These are phyloP conservation scores for Conomelus anceps DNA, from an alignment of 2,888 invertebrate genomes.

Conservation along the genomic window DNA sequence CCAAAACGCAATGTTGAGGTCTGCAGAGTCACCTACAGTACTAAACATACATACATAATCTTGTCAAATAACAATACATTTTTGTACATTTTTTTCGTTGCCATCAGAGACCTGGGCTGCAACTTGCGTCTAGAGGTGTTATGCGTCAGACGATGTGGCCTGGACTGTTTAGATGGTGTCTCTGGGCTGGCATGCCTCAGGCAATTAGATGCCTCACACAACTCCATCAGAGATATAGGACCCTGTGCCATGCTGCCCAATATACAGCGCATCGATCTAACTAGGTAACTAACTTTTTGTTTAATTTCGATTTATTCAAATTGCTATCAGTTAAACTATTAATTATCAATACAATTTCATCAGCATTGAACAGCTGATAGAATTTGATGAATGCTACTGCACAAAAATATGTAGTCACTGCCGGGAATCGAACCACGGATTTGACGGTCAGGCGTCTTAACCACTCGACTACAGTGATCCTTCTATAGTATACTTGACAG, in stretches of 20 bases:
- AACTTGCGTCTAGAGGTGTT: conserved; percentile 53
- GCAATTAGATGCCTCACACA: conserved; percentile 56
- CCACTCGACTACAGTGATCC: too few relatives aligned
- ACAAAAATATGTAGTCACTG: too few relatives aligned
- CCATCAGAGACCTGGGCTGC: conserved; percentile 57
- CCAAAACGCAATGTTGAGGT: too few relatives aligned
- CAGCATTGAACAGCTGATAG: too few relatives aligned
- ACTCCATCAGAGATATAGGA: conserved; percentile 55
- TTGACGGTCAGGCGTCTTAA: too few relatives aligned
- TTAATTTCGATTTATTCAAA: not conserved
- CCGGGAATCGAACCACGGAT: too few relatives aligned
- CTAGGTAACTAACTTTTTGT: conserved; percentile 41
- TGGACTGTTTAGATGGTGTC: conserved; percentile 60
- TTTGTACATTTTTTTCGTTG: not conserved
- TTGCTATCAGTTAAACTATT: too few relatives aligned
- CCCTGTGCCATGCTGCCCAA: conserved; percentile 51
- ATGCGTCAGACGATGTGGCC: conserved; percentile 56
- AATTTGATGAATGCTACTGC: too few relatives aligned
- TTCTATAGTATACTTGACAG: too few relatives aligned
- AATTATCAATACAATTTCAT: too few relatives aligned
- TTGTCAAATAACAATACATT: not conserved
- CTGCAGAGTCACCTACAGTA: too few relatives aligned
- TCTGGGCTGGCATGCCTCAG: conserved; percentile 55
- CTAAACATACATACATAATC: too few relatives aligned
- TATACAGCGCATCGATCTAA: conserved; percentile 45